Base-by-base conservation (phyloP, 2,888 invertebrate genomes). In the Marasmarcha lunaedactyla region DNA sequence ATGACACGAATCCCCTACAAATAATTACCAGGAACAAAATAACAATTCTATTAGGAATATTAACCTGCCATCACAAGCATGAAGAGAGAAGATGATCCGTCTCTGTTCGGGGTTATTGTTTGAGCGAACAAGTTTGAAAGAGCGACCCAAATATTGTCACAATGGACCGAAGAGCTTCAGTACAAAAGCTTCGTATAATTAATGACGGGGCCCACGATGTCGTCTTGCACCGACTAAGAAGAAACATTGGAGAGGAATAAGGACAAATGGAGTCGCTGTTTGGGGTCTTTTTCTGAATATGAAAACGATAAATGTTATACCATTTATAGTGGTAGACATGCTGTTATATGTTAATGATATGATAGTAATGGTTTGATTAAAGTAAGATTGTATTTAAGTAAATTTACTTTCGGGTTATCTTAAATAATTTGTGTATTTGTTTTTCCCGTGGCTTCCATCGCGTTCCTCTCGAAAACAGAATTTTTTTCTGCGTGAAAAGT, bases 161-260 rank as follows among this genome's bases (percentile, higher is more conserved):
- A 81, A 79, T 79, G 71, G 74, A 60, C 62, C 59, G 49, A 59
- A 63, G 68, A 63, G 68, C 61, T 63, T 57, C 49, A 50, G 62
- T 71, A 71, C 81, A 81, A 83, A 79, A 77, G 79, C 71, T 57
- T 48, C 65, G 70, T 71, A 79, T 83, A 83, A 83, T 81, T 83
- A 83, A 83, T 83, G 78, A 71, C 67, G 54, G 63, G 65, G 71
- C 71, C 76, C 70, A 72, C 71, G 65, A 74, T 74, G 73, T 76
- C 68, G 63, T 72, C 73, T 71, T 69, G 62, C 53, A 59, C 51
- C 56, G 56, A 52, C 64, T 60, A 62, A 57, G 68, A 63, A 63
- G 57, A 57, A 56, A 54, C 49, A 56, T 44, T 47, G 20, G 20
- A 20, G 7, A 7, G 7, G 20, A 20, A 20, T 7, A n/a, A n/a